Conservation (phyloP, 2,797 vertebrate genomes). For the Rhincodon typus region DNA sequence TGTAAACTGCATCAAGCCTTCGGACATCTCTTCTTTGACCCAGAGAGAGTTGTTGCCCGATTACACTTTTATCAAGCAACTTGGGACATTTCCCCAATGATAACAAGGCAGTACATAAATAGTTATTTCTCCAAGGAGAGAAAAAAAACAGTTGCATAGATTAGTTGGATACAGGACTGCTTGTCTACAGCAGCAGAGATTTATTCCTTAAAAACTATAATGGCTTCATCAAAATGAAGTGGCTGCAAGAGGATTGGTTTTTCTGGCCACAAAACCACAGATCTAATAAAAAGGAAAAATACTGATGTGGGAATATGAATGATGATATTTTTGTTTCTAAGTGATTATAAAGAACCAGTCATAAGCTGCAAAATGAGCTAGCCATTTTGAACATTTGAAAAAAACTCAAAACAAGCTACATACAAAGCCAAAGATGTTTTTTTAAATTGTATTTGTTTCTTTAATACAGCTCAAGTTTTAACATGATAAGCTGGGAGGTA, state of each 20-base stretch:
- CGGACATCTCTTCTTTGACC: background rate
- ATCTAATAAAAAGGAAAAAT: background rate
- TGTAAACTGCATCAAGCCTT: background rate
- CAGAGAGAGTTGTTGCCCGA: background rate
- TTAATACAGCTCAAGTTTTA: constrained; percentile 6
- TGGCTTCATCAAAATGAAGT: background rate
- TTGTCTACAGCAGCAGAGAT: background rate
- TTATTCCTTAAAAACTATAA: background rate
- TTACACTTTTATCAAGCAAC: background rate
- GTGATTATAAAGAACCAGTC: background rate
- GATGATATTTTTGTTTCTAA: background rate
- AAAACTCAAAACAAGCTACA: background rate
- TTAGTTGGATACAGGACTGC: background rate
- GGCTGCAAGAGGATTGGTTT: background rate
- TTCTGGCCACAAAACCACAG: background rate
- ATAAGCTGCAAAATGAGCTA: background rate
- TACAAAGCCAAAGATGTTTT: background rate
- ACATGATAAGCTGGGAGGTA: background rate
- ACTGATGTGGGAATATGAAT: background rate
- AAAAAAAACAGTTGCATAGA: background rate
- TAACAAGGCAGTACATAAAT: background rate
- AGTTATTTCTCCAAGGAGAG: background rate
- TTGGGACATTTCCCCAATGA: background rate
- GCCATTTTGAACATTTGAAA: background rate
- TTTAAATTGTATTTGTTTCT: background rate